A percentile compares a stretch with the other conserved stretches of the same genome.
phyloP scores from a whole-genome alignment of 2,888 invertebrate genomes.

The Hyposoter didymator region DNA sequence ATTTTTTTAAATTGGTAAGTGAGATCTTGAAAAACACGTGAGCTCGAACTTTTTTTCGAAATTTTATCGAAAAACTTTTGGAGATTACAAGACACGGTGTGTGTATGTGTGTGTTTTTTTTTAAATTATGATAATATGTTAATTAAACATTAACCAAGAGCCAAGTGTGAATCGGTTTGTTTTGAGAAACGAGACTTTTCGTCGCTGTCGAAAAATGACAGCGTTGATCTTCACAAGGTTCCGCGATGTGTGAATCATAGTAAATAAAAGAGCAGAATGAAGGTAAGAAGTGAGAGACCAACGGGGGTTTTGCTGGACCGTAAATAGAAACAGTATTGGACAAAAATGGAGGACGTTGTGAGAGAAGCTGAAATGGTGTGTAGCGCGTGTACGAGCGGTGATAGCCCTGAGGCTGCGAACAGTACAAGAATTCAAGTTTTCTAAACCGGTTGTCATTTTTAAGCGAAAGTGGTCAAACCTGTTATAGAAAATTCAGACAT shows the following conservation, averaged over 20 bases:
- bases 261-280: not conserved
- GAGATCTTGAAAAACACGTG: too few relatives aligned
- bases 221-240: not conserved
- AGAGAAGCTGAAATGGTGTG: constrained; percentile 49
- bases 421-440: constrained; percentile 44
- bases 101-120: not conserved
- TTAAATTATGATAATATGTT: not conserved
- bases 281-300: not conserved
- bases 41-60: not conserved
- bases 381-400: not conserved
- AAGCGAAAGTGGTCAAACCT: constrained; percentile 58
- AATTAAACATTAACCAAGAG: not conserved
- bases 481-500: constrained; percentile 50
- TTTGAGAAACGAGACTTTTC: not conserved
- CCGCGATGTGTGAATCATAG: constrained; percentile 8
- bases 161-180: not conserved
- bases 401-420: constrained; percentile 14
- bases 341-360: constrained; percentile 32
- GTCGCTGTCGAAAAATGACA: not conserved
- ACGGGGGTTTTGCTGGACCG: not conserved
- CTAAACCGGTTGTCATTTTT: constrained; percentile 59
- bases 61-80: too few relatives aligned
- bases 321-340: constrained; percentile 24
- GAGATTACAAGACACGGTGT: not conserved
- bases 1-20: not conserved